phyloP scores from a whole-genome alignment of 2,888 invertebrate species.

The Nomada goodeniana region DNA sequence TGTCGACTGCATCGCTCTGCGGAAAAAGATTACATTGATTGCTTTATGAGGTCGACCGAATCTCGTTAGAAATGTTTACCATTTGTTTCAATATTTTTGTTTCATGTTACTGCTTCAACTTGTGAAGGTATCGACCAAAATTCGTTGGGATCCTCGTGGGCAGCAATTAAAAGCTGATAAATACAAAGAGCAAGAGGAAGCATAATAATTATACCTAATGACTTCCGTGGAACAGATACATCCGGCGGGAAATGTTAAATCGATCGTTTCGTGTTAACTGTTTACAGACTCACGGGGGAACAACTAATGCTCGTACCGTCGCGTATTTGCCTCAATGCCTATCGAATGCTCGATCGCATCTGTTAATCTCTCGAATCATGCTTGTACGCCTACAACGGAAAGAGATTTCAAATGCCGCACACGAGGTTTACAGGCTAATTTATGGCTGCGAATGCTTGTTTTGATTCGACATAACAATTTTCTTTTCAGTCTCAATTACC shows the following conservation, averaged over 20 bases:
- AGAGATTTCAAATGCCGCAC: slow-evolving; percentile 57
- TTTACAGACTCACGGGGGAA: slow-evolving; percentile 63
- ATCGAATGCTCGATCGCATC: slow-evolving; percentile 50
- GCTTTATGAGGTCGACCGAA: slow-evolving; percentile 64
- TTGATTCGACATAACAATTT: slow-evolving; percentile 25
- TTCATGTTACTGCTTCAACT: too few species aligned
- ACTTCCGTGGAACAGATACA: slow-evolving; percentile 1
- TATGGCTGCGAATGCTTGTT: slow-evolving; percentile 46
- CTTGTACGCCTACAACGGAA: slow-evolving; percentile 36
- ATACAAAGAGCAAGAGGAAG: too few species aligned
- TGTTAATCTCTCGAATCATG: slow-evolving; percentile 52
- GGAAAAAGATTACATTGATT: slow-evolving; percentile 73
- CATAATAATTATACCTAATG: not conserved
- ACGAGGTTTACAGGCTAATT: slow-evolving; percentile 46
- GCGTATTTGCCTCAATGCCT: slow-evolving; percentile 42
- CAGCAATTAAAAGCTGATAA: not conserved
- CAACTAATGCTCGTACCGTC: slow-evolving; percentile 54
- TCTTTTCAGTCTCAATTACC: not conserved
- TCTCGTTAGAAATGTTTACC: slow-evolving; percentile 24
- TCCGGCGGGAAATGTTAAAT: slow-evolving; percentile 66
- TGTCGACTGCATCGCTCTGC: slow-evolving; percentile 45
- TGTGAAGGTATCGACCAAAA: too few species aligned
- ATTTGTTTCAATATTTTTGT: not conserved
- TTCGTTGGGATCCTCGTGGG: too few species aligned
- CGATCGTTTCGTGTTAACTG: slow-evolving; percentile 68